Percentiles rank a stretch among this genome's conserved stretches.
Conservation (phyloP, 2,113 vertebrate species). For the Leptocoma aspasia region DNA sequence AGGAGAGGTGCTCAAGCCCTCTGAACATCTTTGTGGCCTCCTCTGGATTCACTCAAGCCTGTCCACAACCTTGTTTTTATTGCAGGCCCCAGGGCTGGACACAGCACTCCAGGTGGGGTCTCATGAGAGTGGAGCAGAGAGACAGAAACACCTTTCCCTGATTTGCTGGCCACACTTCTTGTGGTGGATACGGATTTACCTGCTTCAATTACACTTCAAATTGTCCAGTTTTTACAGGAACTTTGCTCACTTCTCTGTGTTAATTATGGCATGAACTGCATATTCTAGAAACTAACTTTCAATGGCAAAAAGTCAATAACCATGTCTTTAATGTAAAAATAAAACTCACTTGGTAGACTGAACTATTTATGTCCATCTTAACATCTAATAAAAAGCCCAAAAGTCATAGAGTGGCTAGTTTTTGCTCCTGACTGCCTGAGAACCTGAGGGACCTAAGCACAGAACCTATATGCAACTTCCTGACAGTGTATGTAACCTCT, state of each 20-base stretch:
- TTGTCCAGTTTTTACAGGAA: not conserved
- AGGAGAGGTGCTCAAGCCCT: not conserved
- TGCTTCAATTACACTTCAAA: not conserved
- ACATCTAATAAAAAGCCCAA: not conserved
- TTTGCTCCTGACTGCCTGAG: not conserved
- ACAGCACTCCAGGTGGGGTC: not conserved
- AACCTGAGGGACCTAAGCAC: not conserved
- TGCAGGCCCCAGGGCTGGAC: not conserved
- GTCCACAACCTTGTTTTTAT: fast-evolving
- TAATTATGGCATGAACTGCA: not conserved
- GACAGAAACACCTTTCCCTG: not conserved
- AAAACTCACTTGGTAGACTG: not conserved
- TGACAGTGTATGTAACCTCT: not conserved
- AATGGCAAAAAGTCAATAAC: not conserved
- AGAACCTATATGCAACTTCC: not conserved
- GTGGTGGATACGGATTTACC: fast-evolving
- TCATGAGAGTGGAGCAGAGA: not conserved
- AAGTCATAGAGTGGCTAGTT: not conserved
- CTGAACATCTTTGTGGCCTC: not conserved
- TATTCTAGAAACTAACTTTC: not conserved
- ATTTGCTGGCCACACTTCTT: fast-evolving
- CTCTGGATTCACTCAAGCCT: not conserved
- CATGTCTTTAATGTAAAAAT: not conserved
- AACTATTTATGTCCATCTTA: not conserved
- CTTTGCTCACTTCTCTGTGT: not conserved